Evolutionary conservation across 2,113 vertebrate genomes (phyloP).

Genomic region (Indri indri): DNA sequence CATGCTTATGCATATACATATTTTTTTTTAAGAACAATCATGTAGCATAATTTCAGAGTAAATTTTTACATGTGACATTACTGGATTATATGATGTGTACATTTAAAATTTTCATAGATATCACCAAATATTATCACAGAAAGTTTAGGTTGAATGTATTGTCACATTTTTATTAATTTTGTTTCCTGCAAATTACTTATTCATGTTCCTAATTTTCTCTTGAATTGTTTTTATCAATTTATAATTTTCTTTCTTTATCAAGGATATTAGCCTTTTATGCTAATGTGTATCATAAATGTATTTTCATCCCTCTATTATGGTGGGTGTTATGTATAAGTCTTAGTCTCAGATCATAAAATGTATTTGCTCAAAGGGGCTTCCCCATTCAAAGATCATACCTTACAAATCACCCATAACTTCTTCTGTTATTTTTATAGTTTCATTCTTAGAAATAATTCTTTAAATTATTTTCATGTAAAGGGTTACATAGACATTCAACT

Average conservation of each 20-base stretch:
- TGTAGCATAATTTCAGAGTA: neutral
- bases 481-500: neutral
- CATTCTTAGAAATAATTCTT: neutral
- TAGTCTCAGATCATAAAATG: neutral
- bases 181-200: slow-evolving; percentile 9
- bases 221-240: neutral
- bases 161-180: neutral
- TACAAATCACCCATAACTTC: neutral
- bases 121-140: neutral
- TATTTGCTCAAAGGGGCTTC: neutral
- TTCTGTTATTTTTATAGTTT: neutral
- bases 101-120: neutral
- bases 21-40: neutral
- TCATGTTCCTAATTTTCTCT: neutral
- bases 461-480: neutral
- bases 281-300: neutral
- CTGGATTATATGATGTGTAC: neutral
- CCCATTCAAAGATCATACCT: neutral
- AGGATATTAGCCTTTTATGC: neutral
- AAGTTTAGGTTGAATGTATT: neutral
- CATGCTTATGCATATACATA: neutral
- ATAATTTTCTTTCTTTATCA: neutral
- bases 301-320: neutral
- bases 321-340: neutral
- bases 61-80: neutral